Evolutionary conservation across 2,888 invertebrate genomes (phyloP).

Genomic region (Nephrocerus scutellatus): DNA sequence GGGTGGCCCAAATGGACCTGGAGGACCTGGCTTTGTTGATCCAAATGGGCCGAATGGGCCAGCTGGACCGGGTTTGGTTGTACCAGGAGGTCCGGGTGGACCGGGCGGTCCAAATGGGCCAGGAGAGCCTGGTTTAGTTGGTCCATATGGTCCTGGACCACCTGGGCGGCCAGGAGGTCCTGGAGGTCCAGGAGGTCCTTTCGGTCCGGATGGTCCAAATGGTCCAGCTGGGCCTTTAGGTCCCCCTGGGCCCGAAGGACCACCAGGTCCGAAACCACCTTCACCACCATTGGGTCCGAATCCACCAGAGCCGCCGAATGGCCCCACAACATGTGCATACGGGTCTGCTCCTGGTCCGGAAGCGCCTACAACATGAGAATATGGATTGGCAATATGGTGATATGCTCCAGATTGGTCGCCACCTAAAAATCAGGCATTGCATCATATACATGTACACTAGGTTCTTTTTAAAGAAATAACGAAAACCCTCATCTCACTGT

Average conservation of each 20-base stretch:
- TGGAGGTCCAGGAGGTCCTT: constrained; percentile 49
- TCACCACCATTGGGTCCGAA: constrained; percentile 15
- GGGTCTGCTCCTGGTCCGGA: constrained; percentile 26
- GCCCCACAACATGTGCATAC: constrained; percentile 15
- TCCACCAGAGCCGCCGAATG: constrained; percentile 31
- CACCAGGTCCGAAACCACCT: constrained; percentile 30
- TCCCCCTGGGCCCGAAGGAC: constrained; percentile 29
- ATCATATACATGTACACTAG: constrained; percentile 16
- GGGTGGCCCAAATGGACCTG: constrained; percentile 18
- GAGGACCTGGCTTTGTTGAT: constrained; percentile 28
- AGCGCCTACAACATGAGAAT: constrained; percentile 29
- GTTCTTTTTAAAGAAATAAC: too few species aligned
- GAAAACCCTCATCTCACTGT: too few species aligned
- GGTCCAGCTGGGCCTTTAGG: constrained; percentile 35
- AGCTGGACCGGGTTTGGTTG: constrained; percentile 37
- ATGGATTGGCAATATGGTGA: constrained; percentile 24
- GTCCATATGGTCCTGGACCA: constrained; percentile 25
- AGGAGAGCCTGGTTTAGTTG: constrained; percentile 26
- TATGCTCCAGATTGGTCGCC: constrained; percentile 1
- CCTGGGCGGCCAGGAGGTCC: constrained; percentile 24
- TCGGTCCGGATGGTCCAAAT: constrained; percentile 38
- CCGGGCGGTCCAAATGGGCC: constrained; percentile 27
- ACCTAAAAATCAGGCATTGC: constrained; percentile 14
- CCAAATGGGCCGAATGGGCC: constrained; percentile 33
- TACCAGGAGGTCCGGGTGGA: constrained; percentile 30